Evolutionary conservation across 1,140 invertebrate species (phyloP), one percentile per base, ranked within the genome.

Genomic region (Lepidurus arcticus): DNA sequence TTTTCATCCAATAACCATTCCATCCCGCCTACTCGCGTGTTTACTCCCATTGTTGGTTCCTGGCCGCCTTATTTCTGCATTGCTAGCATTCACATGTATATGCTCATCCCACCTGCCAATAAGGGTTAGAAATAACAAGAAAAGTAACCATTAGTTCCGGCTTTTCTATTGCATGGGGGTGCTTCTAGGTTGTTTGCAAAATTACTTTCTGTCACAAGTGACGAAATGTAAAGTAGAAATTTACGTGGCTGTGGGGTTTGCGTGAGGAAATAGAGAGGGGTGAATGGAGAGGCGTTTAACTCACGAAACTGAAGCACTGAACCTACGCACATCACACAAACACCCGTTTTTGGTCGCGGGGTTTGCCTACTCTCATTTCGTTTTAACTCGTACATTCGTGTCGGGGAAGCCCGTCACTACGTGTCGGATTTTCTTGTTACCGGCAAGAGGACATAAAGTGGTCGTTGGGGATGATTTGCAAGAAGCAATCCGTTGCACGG

Each of bases 371-470:
- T 65, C 13, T 65, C 53, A 47, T 47, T 47, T 47, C 13, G 53
- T 21, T 65, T 65, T n/a, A 13, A n/a, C 53, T 65, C 21, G 16
- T 9, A 21, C 16, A 65, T 16, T 34, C 16, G 53, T 65, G 53
- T 65, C 53, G 53, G 53, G 45, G 53, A 65, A 21, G 53, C 16
- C 53, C 16, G 16, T 7, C 16, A 21, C 16, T n/a, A 13, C 53
- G 53, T 65, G 53, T 65, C 53, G 53, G 53, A 65, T 65, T 65
- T 65, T 65, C 53, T 65, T 65, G 53, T 65, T 65, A 65, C 53
- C 34, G 53, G 53, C 53, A 65, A 13, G 5, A 21, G 53, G 53
- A 65, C 53, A 21, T 65, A 65, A 65, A 65, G 53, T 65, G 53
- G 53, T 65, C 53, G 53, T 65, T 65, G 53, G n/a, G 53, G 16